Conservation (phyloP, 2,113 vertebrate genomes). For the Tautogolabrus adspersus region DNA sequence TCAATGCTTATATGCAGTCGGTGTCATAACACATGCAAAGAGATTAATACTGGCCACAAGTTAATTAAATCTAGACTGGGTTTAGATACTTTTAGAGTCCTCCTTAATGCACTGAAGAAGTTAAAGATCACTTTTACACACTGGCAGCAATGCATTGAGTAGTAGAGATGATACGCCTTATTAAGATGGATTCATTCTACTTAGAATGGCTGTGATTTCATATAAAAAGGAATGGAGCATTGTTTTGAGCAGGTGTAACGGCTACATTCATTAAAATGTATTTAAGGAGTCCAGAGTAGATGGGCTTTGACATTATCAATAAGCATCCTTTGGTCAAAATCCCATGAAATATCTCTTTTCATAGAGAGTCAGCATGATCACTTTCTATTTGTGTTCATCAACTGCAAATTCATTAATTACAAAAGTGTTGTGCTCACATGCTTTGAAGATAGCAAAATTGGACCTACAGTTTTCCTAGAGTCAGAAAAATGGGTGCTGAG, state of each 20-base stretch:
- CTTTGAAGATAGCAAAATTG: background rate
- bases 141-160: conserved; percentile 40
- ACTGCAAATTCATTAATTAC: conserved; percentile 1
- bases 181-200: conserved; percentile 43
- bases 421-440: background rate
- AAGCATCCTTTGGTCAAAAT: no score
- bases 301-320: no score
- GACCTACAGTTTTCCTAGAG: background rate
- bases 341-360: no score
- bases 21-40: conserved; percentile 10
- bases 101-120: conserved; percentile 3
- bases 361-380: background rate
- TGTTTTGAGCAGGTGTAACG: conserved; percentile 32
- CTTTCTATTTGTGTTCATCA: conserved; percentile 5
- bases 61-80: conserved; percentile 16
- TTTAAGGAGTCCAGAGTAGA: background rate
- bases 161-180: conserved; percentile 54
- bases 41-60: background rate
- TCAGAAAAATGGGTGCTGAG: conserved; percentile 2
- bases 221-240: conserved; percentile 19
- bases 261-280: conserved; percentile 31
- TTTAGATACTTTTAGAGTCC: background rate
- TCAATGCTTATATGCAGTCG: background rate
- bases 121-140: conserved; percentile 39
- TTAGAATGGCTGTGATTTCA: conserved; percentile 31